Evolutionary conservation across 1,140 invertebrate species (phyloP).

Genomic region (Physella acuta): DNA sequence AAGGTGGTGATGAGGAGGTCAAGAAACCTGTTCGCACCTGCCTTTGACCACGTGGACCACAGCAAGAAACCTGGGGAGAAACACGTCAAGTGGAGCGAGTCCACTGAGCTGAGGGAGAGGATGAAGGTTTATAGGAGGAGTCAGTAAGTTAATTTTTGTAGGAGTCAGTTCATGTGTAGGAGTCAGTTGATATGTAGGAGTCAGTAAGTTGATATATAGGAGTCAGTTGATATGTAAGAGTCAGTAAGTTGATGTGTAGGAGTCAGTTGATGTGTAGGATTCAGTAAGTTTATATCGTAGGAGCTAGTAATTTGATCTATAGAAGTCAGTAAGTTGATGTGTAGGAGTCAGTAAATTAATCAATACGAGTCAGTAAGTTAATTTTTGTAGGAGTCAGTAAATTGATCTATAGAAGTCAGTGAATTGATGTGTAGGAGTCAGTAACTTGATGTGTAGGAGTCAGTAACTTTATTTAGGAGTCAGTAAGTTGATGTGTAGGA

Average conservation of each 20-base stretch:
- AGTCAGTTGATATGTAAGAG: neutral
- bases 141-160: constrained; percentile 9
- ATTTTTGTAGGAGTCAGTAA: too few species aligned
- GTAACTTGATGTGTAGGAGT: too few species aligned
- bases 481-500: too few species aligned
- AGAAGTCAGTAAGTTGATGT: too few species aligned
- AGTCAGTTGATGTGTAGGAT: neutral
- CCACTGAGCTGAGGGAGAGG: constrained; percentile 13
- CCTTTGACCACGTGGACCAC: neutral
- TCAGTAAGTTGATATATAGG: neutral
- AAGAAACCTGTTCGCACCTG: neutral
- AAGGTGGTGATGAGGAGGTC: neutral
- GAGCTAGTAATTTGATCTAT: too few species aligned
- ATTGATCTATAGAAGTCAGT: too few species aligned
- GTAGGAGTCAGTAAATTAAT: too few species aligned
- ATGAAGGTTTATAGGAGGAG: constrained; percentile 16
- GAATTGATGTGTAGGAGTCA: too few species aligned
- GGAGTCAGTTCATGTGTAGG: neutral
- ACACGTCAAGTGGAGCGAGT: constrained; percentile 17
- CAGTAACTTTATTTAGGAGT: too few species aligned
- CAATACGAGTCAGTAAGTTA: too few species aligned
- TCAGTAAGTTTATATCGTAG: too few species aligned
- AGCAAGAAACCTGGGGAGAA: neutral
- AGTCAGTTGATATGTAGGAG: neutral
- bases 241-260: neutral